A percentile compares a stretch with the other conserved stretches of the same genome.
phyloP scores from a whole-genome alignment of 2,113 vertebrate species.

The Leucopternis melanops region DNA sequence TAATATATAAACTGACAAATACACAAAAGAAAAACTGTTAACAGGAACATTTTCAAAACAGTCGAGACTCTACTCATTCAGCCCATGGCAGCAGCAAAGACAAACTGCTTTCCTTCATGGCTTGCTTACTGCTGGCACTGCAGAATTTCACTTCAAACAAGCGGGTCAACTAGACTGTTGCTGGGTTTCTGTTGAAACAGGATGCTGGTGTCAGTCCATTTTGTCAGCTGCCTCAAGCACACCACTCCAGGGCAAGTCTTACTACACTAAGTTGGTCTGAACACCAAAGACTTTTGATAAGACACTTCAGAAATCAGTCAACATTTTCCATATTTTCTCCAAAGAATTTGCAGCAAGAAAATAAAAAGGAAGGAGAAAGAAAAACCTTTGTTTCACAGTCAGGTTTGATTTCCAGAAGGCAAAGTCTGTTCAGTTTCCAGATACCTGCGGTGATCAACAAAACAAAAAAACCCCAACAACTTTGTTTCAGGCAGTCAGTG shows the following conservation, averaged over 20 bases:
- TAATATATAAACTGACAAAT: slow-evolving; percentile 61
- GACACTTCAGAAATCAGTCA: neutral
- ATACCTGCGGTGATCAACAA: slow-evolving; percentile 62
- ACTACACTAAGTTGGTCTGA: neutral
- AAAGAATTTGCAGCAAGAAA: neutral
- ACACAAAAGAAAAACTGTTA: slow-evolving; percentile 58
- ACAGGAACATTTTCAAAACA: slow-evolving; percentile 40
- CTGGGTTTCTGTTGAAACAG: neutral
- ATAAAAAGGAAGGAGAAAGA: neutral
- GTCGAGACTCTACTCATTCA: neutral
- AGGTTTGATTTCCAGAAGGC: slow-evolving; percentile 59
- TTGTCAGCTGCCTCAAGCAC: neutral
- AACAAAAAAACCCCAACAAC: slow-evolving; percentile 31
- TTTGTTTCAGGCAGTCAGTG: slow-evolving; percentile 60
- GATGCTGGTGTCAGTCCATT: neutral
- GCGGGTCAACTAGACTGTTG: neutral
- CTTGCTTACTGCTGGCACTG: neutral
- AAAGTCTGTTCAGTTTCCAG: slow-evolving; percentile 54
- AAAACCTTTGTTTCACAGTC: slow-evolving; percentile 21
- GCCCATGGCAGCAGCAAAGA: neutral
- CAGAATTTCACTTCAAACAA: slow-evolving; percentile 31
- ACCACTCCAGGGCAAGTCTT: neutral
- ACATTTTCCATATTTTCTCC: neutral
- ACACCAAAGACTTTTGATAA: neutral
- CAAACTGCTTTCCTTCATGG: neutral